A percentile compares a stretch with the other conserved stretches of the same genome.
Evolutionary conservation across 2,888 invertebrate species (phyloP).

Genomic region (Druceiella hillmani): DNA sequence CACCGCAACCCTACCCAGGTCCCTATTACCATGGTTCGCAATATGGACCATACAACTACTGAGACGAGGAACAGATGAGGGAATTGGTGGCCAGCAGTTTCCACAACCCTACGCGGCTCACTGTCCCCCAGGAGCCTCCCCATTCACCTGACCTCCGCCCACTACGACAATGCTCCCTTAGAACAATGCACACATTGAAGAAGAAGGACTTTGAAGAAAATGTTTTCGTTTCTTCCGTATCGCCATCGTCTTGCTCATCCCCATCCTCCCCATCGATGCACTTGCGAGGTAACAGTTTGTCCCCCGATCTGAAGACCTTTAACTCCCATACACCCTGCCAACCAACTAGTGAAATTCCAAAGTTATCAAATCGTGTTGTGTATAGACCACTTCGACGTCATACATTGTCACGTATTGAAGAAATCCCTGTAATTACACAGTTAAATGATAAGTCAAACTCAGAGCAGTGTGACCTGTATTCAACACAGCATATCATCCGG

Average conservation of each 20-base stretch:
- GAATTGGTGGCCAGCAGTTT: constrained; percentile 44
- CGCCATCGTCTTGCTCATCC: constrained; percentile 23
- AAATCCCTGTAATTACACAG: constrained; percentile 31
- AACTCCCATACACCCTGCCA: constrained; percentile 42
- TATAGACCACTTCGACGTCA: constrained; percentile 38
- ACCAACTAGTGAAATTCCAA: constrained; percentile 29
- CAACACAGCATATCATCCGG: constrained; percentile 36
- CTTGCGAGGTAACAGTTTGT: background rate
- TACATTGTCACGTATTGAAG: constrained; percentile 46
- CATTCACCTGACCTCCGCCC: constrained; percentile 34
- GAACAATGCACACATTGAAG: constrained; percentile 5
- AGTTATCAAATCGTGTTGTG: constrained; percentile 37
- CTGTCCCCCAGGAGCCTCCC: constrained; percentile 48
- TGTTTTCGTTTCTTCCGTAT: too few relatives aligned
- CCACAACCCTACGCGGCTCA: constrained; percentile 32
- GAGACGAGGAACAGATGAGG: constrained; percentile 54
- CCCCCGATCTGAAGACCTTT: constrained; percentile 33
- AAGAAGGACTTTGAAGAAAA: too few relatives aligned
- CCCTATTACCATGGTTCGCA: constrained; percentile 90
- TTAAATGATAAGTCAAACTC: constrained; percentile 34
- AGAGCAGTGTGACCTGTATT: constrained; percentile 38
- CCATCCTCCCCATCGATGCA: background rate
- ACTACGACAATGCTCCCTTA: constrained; percentile 19
- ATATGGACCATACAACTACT: constrained; percentile 92
- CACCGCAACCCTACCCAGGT: constrained; percentile 76